Evolutionary conservation across 2,797 vertebrate genomes (phyloP), one percentile per base, ranked within the genome.

Genomic region (Micromesistius poutassou): DNA sequence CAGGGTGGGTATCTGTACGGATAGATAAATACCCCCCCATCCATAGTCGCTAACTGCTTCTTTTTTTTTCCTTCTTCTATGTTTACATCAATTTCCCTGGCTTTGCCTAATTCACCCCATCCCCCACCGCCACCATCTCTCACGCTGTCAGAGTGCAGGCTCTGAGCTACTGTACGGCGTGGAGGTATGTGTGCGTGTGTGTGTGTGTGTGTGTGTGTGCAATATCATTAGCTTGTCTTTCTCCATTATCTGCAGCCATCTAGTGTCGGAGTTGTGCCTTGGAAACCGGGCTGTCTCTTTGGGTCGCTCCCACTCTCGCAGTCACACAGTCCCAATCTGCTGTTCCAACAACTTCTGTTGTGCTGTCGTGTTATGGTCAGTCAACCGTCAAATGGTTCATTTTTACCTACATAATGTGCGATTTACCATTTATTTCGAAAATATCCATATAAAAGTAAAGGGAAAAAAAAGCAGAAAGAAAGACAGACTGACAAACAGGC

Each of bases 241-340:
- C 88, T 92, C 90, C 93, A 94, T 94, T 95, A 94, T 94, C 93
- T 95, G 93, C 94, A 95, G 94, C 94, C 94, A 95, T 94, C 94
- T 95, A 95, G 94, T 94, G 94, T 95, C 88, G 91, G 92, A 89
- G 94, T 91, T 91, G 92, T 90, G 94, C 90, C 90, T 90, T 93
- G 88, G 91, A 93, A 93, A 90, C 90, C 82, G 86, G 81, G 74
- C 83, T 86, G 80, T 81, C 79, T 86, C 79, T 86, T 72, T 79
- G 4, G 42, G 46, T 62, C 55, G 5, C 62, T 68, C n/a, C 13
- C 9, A 1, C 55, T 62, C 46, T 4, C 36, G 36, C 36, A n/a
- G 40, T 16, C 46, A 50, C 46, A 22, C 46, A 50, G 16, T 12
- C 55, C 9, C 55, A 25, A 22, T 25, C 55, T 62, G 55, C 25